A percentile compares a stretch with the other conserved stretches of the same genome.
Conservation (phyloP, 2,888 invertebrate genomes). For the Drosophila demipolita region DNA sequence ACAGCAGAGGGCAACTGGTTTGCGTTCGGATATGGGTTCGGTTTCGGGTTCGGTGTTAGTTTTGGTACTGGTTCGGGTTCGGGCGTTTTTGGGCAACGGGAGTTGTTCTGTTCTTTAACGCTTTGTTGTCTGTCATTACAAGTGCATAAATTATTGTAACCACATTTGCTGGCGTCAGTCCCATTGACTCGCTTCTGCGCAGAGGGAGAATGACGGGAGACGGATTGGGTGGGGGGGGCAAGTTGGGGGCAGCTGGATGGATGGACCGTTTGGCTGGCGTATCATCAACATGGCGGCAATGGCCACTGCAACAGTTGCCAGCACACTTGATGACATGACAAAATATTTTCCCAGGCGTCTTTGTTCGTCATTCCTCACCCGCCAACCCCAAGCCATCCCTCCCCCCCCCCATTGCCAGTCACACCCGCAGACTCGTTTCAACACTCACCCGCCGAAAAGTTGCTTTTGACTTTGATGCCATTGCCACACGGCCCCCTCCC, state of each 20-base stretch:
- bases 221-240: not conserved
- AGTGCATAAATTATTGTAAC: slow-evolving; percentile 82
- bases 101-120: slow-evolving; percentile 65
- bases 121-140: slow-evolving; percentile 82
- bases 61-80: slow-evolving; percentile 17
- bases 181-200: slow-evolving; percentile 36
- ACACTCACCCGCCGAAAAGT: slow-evolving; percentile 50
- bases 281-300: slow-evolving; percentile 46
- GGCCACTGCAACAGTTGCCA: slow-evolving; percentile 72
- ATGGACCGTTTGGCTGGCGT: slow-evolving; percentile 30
- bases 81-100: not conserved
- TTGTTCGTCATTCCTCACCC: slow-evolving; percentile 32
- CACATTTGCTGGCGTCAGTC: slow-evolving; percentile 78
- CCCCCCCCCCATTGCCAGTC: not conserved
- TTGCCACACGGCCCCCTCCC: not conserved
- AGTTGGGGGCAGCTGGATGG: slow-evolving; percentile 1
- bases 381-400: slow-evolving; percentile 8
- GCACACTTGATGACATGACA: slow-evolving; percentile 74
- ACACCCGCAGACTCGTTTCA: not conserved
- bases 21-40: slow-evolving; percentile 6
- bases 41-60: not conserved
- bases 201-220: not conserved
- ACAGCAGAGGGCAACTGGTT: slow-evolving; percentile 40
- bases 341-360: slow-evolving; percentile 77
- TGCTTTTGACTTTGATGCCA: slow-evolving; percentile 77